phyloP scores from a whole-genome alignment of 2,888 invertebrate species.

The Drosophila mayaguana region DNA sequence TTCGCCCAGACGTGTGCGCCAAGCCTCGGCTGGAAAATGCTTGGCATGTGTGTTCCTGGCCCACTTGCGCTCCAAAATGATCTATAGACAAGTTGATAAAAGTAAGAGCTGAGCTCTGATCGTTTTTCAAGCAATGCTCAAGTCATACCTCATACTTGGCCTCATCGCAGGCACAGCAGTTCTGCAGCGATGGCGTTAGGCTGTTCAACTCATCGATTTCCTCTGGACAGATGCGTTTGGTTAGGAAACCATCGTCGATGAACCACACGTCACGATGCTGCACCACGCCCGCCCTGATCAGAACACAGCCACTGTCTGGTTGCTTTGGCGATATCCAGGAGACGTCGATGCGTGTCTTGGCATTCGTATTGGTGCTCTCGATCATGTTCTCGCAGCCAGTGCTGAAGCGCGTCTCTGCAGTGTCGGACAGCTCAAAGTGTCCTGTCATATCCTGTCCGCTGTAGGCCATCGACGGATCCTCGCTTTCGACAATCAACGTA shows the following conservation, averaged over 20 bases:
- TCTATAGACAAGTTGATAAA: constrained; percentile 85
- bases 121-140: neutral
- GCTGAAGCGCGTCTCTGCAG: constrained; percentile 90
- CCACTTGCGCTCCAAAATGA: constrained; percentile 97
- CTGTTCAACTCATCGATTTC: constrained; percentile 87
- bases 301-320: constrained; percentile 91
- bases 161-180: constrained; percentile 98
- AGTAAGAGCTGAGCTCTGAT: neutral
- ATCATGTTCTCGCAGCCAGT: constrained; percentile 93
- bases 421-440: constrained; percentile 89
- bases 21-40: constrained; percentile 94
- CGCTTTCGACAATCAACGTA: constrained; percentile 91
- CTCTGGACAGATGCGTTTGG: constrained; percentile 90
- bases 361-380: constrained; percentile 90
- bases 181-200: constrained; percentile 88
- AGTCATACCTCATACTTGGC: constrained; percentile 98
- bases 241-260: constrained; percentile 91
- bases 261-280: constrained; percentile 92
- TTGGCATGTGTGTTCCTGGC: constrained; percentile 97
- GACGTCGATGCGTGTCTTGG: constrained; percentile 91
- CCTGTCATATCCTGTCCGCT: constrained; percentile 86
- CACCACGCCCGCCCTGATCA: constrained; percentile 91
- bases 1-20: constrained; percentile 97
- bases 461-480: constrained; percentile 81
- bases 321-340: constrained; percentile 92